phyloP scores from a whole-genome alignment of 2,113 vertebrate genomes.

The Ceyx melanurus region DNA sequence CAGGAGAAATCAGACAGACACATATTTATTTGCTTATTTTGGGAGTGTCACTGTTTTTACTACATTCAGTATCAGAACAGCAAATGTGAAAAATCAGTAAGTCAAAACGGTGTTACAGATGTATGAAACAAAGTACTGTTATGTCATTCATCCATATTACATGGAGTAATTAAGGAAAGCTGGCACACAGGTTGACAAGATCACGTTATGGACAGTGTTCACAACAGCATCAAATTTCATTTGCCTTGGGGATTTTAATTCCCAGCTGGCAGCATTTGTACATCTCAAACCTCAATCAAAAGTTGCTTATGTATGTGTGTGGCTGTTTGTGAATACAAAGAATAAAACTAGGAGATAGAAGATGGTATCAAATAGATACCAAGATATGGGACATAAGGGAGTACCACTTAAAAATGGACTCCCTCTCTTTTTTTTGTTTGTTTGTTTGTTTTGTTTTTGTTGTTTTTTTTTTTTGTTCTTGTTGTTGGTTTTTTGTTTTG shows the following conservation, averaged over 20 bases:
- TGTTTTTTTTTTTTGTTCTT: no score
- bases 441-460: no score
- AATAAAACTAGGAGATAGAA: background rate
- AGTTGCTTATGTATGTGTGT: background rate
- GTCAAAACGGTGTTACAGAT: background rate
- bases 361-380: background rate
- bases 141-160: background rate
- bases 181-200: background rate
- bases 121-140: background rate
- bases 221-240: background rate
- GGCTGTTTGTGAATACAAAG: background rate
- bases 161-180: background rate
- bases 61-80: background rate
- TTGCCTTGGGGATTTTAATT: constrained; percentile 1
- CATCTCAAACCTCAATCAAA: background rate
- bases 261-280: background rate
- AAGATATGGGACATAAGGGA: background rate
- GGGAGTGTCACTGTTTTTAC: background rate
- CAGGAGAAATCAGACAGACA: rapidly evolving
- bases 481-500: no score
- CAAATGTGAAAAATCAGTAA: background rate
- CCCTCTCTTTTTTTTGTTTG: background rate
- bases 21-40: rapidly evolving
- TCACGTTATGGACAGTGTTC: background rate
- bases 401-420: background rate